Percentiles rank a stretch among this genome's conserved stretches.
These are phyloP conservation scores for Allophyes oxyacanthae DNA, from an alignment of 2,888 invertebrate species.

Conservation along the genomic window DNA sequence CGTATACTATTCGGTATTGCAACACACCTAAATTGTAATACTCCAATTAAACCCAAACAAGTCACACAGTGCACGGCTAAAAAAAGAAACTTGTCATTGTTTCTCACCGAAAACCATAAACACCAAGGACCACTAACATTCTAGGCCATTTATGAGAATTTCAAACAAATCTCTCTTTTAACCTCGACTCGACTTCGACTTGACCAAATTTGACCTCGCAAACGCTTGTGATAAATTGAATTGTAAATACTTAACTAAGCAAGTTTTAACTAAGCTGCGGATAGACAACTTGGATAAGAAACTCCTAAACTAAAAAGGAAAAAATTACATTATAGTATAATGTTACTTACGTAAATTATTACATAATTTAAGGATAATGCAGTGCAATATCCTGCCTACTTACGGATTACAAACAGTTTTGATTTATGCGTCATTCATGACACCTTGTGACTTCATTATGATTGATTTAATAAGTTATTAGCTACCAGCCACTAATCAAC, in stretches of 20 bases:
- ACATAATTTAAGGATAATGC: too few relatives aligned
- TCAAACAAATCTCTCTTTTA: slow-evolving; percentile 45
- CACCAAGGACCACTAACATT: slow-evolving; percentile 43
- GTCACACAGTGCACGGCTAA: slow-evolving; percentile 21
- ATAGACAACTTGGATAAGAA: neutral
- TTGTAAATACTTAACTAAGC: slow-evolving; percentile 53
- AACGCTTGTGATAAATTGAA: slow-evolving; percentile 50
- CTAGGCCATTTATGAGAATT: slow-evolving; percentile 54
- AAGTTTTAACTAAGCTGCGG: slow-evolving; percentile 5
- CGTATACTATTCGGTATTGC: too few relatives aligned
- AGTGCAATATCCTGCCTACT: too few relatives aligned
- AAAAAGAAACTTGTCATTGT: slow-evolving; percentile 28
- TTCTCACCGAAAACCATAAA: slow-evolving; percentile 26
- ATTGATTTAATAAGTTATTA: too few relatives aligned
- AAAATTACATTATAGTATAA: too few relatives aligned
- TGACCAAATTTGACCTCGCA: slow-evolving; percentile 65
- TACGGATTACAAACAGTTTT: too few relatives aligned
- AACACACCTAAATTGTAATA: slow-evolving; percentile 5
- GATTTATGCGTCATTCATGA: too few relatives aligned
- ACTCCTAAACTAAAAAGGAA: too few relatives aligned
- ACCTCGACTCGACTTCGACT: slow-evolving; percentile 68
- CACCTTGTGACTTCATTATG: too few relatives aligned
- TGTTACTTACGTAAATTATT: too few relatives aligned
- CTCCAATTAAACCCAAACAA: slow-evolving; percentile 23
- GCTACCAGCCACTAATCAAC: too few relatives aligned